Base-by-base conservation (phyloP, 2,888 invertebrate genomes). In the Lasius fuliginosus region DNA sequence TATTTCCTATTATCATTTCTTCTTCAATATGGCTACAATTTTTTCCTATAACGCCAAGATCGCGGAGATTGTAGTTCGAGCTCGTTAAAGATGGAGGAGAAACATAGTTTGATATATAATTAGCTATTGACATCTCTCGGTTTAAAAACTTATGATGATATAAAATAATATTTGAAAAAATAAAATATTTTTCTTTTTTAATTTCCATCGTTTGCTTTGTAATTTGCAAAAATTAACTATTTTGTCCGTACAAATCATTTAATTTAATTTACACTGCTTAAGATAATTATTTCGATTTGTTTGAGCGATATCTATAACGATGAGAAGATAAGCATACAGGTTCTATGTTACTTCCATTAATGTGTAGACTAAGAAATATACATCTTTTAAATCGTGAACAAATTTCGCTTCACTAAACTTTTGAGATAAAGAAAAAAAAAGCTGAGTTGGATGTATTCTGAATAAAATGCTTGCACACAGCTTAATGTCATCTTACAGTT, bases 41-140 rank as follows among this genome's bases (percentile, higher is more conserved):
- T 97, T 97, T 95, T 99, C 99, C 94, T 99, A 99, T 88, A 99
- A 96, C 95, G 97, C 97, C 40, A 99, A 95, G 64, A 99, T 98
- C 0, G 98, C 98, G 40, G 27, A 18, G 18, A 40, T 56, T 23
- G 9, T 36, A 68, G 11, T 18, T 76, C 23, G 40, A 33, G 15
- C 1, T 68, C 36, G 5, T 56, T n/a, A 6, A 74, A 30, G 11
- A 15, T 60, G 15, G 15, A n/a, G 11, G 8, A 33, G n/a, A 46
- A 75, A 60, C 18, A 11, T 23, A 36, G 23, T 40, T 40, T 40
- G 27, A 23, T 23, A 23, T 74, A 62, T 30, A 56, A 12, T 12
- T 1, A 5, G 11, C 18, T 30, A 18, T 3, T 62, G n/a, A 74
- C 15, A 60, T 62, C 53, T 40, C 3, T 12, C 40, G 9, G 11